These are phyloP conservation scores for Dolichoris vasculosae DNA, from an alignment of 1,140 invertebrate genomes.

Conservation along the genomic window DNA sequence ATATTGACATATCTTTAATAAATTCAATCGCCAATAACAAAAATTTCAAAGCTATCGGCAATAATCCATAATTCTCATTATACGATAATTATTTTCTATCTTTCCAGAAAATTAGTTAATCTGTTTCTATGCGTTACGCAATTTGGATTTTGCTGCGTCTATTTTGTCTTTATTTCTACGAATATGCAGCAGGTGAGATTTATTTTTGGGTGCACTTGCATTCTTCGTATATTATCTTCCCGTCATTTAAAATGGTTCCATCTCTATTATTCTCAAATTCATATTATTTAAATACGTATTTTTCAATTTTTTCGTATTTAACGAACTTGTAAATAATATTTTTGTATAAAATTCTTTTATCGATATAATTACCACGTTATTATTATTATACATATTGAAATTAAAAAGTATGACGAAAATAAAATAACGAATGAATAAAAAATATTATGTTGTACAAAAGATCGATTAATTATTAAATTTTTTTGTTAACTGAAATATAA, in stretches of 20 bases:
- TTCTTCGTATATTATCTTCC: conserved; percentile 3
- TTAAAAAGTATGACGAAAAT: no score
- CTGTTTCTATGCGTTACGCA: conserved; percentile 91
- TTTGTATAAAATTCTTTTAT: no score
- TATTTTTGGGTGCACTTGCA: conserved; percentile 29
- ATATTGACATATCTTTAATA: neutral
- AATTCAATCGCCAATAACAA: neutral
- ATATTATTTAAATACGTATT: neutral
- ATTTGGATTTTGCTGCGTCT: conserved; percentile 96
- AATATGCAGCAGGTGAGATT: conserved; percentile 83
- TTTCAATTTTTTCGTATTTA: neutral
- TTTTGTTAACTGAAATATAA: neutral
- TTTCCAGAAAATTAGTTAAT: conserved; percentile 80
- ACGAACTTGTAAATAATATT: neutral
- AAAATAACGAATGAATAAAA: neutral
- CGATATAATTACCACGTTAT: no score
- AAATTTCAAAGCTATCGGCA: neutral
- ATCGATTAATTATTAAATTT: neutral
- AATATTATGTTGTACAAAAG: no score
- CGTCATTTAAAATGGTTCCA: conserved; percentile 18
- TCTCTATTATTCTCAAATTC: neutral
- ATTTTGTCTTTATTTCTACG: conserved; percentile 92
- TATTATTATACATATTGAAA: no score
- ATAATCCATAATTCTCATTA: neutral
- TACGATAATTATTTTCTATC: conserved; percentile 54